Evolutionary conservation across 92 coral and sea anemone species (phyloP), one percentile per base, ranked within the genome.

Genomic region (Plumapathes pennacea): DNA sequence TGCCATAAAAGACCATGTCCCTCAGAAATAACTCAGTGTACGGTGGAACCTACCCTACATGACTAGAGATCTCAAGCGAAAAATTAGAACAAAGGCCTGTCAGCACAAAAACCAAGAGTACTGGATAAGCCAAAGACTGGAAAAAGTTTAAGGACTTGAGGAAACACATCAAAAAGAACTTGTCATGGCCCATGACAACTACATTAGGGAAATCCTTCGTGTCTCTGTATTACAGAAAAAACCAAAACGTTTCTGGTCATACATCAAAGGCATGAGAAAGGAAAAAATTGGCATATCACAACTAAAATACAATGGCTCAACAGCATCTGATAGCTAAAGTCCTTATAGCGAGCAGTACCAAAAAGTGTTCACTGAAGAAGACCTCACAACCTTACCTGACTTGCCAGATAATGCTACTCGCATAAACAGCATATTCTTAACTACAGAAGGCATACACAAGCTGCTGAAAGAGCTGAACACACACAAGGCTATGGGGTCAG

Each of bases 1-100:
- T 29, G 62, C 40, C 26, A 26, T 42, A n/a, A 2, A 33, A 61
- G 47, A 50, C 44, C 51, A 50, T 40, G 52, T 72, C 19, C 69
- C 70, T 14, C 61, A 57, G 56, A 76, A 49, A 54, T 55, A 36
- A 29, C 45, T 51, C 27, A 23, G n/a, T 37, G 41, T 49, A 50
- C 58, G 75, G 39, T 67, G 43, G 40, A 60, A 76, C 21, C 34
- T 68, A 25, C 70, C 83, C 50, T 76, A 62, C 42, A 15, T 76
- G 55, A 54, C 62, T 9, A 37, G 13, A 31, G 77, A 55, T 6
- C 76, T 76, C 18, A 76, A 76, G 60, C 28, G 70, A 5, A 29
- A 46, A 24, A 50, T 76, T 15, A 70, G 70, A 22, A 76, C 45
- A 38, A 76, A 76, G 67, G 40, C 57, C 13, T 41, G 77, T 24